phyloP scores from a whole-genome alignment of 64 coral and sea anemone genomes.

The Dendronephthya gigantea region DNA sequence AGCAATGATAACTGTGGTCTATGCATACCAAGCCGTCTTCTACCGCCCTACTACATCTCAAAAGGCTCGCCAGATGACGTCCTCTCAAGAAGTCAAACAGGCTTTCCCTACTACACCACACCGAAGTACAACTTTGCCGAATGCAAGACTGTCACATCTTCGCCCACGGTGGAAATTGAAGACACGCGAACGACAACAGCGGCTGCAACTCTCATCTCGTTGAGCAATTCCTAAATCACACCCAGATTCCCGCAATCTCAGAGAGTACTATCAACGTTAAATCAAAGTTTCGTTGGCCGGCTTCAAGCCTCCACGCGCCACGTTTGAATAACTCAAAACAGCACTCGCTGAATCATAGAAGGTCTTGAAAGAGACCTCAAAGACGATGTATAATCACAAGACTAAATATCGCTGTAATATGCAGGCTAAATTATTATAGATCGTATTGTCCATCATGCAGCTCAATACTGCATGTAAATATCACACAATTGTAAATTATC shows the following conservation, averaged over 20 bases:
- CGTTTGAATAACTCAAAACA: no score
- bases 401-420: not conserved
- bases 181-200: not conserved
- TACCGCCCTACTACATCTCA: not conserved
- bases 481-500: not conserved
- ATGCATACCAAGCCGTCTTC: not conserved
- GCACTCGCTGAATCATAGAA: no score
- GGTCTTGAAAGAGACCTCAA: no score
- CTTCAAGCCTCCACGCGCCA: no score
- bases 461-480: not conserved
- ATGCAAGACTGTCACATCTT: not conserved
- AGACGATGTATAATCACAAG: not conserved
- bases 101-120: not conserved
- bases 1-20: not conserved
- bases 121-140: constrained; percentile 6
- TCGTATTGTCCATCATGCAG: not conserved
- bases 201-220: not conserved
- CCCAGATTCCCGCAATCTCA: not conserved
- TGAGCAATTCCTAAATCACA: not conserved
- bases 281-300: no score
- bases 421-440: not conserved
- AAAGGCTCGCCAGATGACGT: not conserved
- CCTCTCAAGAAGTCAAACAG: not conserved
- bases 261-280: not conserved
- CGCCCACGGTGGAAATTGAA: not conserved